These are phyloP conservation scores for Theristicus caerulescens DNA, from an alignment of 2,113 vertebrate species.

Conservation along the genomic window DNA sequence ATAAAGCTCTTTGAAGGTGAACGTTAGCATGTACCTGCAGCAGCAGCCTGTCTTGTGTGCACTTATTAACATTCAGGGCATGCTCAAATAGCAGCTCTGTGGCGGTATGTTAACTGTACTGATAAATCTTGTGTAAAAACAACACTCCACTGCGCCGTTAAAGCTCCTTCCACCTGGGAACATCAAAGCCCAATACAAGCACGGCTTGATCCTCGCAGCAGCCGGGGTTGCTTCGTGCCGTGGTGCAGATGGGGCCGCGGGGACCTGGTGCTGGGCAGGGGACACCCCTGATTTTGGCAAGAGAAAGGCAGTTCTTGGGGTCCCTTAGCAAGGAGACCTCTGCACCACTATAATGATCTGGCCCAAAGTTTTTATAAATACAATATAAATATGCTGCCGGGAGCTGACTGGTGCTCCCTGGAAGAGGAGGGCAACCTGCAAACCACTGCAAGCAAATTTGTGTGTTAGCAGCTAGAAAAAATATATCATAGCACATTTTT, in stretches of 20 bases:
- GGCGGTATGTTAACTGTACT: constrained; percentile 2
- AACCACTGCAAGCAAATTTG: not conserved
- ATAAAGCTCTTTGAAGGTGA: not conserved
- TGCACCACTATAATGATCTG: too few species aligned
- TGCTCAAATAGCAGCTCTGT: constrained; percentile 21
- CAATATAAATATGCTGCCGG: not conserved
- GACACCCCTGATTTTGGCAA: not conserved
- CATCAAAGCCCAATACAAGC: not conserved
- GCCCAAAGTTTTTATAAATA: not conserved
- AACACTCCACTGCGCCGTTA: not conserved
- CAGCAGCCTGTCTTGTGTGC: not conserved
- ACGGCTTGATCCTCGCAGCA: not conserved
- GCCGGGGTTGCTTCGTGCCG: accelerated
- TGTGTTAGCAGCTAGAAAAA: not conserved
- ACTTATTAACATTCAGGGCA: constrained; percentile 35
- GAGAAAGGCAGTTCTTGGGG: not conserved
- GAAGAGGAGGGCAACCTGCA: not conserved
- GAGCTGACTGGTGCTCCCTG: not conserved
- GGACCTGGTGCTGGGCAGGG: not conserved
- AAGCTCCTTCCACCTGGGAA: constrained; percentile 14
- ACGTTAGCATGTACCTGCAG: not conserved
- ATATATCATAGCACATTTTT: not conserved
- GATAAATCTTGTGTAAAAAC: constrained; percentile 58
- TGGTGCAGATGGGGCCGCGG: accelerated
- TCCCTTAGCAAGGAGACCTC: not conserved